Evolutionary conservation across 2,113 vertebrate genomes (phyloP), one percentile per base, ranked within the genome.

Genomic region (Tinamus guttatus): DNA sequence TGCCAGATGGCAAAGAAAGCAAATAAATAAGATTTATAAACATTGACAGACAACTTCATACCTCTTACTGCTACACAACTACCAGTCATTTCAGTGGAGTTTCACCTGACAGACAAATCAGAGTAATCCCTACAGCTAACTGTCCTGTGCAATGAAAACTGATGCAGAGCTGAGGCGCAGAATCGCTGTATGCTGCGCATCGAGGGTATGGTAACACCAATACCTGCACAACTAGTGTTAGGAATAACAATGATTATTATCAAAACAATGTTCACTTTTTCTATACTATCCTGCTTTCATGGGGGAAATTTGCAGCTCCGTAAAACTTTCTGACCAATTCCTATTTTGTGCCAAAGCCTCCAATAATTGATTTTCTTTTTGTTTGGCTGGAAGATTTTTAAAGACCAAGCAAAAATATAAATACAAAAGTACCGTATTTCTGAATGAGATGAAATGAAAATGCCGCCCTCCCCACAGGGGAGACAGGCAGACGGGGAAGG

Each of bases 1-100:
- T 19, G 54, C 86, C 94, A 94, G 93, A 96, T 94, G 95, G 92
- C 84, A 80, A 76, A 65, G 36, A 84, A 70, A 96, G 95, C 73
- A 93, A 83, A 96, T 91, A 78, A 88, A 4, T 19, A 41, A 68
- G 58, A 92, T 93, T 90, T 86, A 69, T 71, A 75, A 89, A 63
- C 32, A 60, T 8, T n/a, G 45, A 36, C 62, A 81, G 67, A 24
- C 83, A 76, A 76, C 41, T 73, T 75, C 58, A 36, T 79, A 76
- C 36, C 63, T 93, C 77, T 81, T 40, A 32, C 2, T 7, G 85
- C 62, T 84, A 63, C 54, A 28, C 22, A 52, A 32, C 47, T 60
- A 74, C 74, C 80, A 71, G 73, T 60, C 32, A 62, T 60, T 93
- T 87, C 65, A 76, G 32, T 11, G 27, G 13, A 85, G 38, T 52